These are phyloP conservation scores for Cheiracanthium punctorium DNA, from an alignment of 2,888 invertebrate genomes.

Conservation along the genomic window DNA sequence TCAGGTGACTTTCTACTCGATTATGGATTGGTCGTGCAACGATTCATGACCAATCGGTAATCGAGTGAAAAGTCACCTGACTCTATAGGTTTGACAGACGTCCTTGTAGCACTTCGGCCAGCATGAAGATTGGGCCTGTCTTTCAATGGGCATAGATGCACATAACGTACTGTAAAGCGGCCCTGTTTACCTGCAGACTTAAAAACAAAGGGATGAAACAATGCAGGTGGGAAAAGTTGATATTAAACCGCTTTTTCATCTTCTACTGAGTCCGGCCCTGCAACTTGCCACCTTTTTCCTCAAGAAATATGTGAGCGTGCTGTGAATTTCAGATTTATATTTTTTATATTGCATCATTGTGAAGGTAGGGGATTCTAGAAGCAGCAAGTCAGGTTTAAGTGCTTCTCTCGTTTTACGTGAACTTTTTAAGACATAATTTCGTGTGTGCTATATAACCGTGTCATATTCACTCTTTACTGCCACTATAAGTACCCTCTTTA, in stretches of 20 bases:
- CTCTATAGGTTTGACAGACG: not conserved
- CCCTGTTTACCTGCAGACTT: no score
- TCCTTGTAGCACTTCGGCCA: not conserved
- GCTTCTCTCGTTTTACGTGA: constrained; percentile 51
- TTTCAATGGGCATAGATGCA: no score
- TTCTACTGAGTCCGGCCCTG: constrained; percentile 30
- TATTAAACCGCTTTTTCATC: not conserved
- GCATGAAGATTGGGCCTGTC: no score
- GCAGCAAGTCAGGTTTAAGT: constrained; percentile 49
- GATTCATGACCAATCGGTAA: no score
- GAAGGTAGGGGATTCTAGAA: constrained; percentile 41
- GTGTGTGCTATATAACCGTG: constrained; percentile 40
- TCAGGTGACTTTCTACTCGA: not conserved
- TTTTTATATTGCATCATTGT: constrained; percentile 69
- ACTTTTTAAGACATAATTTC: constrained; percentile 36
- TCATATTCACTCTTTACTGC: constrained; percentile 43
- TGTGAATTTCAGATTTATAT: constrained; percentile 70
- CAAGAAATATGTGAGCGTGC: constrained; percentile 41
- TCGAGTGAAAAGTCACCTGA: no score
- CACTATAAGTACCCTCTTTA: constrained; percentile 33
- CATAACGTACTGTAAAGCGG: no score
- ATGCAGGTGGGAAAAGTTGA: not conserved
- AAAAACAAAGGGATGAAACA: not conserved
- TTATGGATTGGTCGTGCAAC: no score
- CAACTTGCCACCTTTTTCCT: constrained; percentile 30